Evolutionary conservation across 1,140 invertebrate genomes (phyloP).

Genomic region (Sinella curviseta): DNA sequence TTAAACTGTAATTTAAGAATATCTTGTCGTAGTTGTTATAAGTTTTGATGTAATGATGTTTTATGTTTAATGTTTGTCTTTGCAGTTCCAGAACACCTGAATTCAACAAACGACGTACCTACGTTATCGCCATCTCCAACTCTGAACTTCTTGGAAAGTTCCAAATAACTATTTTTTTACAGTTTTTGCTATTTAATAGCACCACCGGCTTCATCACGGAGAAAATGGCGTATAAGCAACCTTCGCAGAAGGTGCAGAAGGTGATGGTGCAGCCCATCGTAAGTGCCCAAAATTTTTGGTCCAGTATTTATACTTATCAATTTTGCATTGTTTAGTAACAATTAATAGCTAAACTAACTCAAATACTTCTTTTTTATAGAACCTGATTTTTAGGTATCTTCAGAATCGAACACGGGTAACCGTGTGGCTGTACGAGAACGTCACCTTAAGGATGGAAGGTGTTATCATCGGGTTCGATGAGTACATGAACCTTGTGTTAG

Average conservation of each 20-base stretch:
- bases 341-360: not conserved
- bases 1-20: no score
- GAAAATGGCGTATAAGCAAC: slow-evolving; percentile 81
- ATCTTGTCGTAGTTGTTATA: no score
- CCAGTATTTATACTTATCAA: not conserved
- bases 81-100: no score
- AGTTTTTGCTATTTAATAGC: no score
- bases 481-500: slow-evolving; percentile 99
- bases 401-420: slow-evolving; percentile 94
- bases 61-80: no score
- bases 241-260: slow-evolving; percentile 92
- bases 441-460: slow-evolving; percentile 92
- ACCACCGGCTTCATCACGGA: no score
- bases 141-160: no score
- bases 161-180: no score
- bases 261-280: slow-evolving; percentile 97
- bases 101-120: no score
- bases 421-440: slow-evolving; percentile 97
- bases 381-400: slow-evolving; percentile 88
- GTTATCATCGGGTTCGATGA: slow-evolving; percentile 99
- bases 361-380: slow-evolving; percentile 54
- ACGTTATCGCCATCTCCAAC: no score
- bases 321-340: no score
- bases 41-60: no score
- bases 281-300: slow-evolving; percentile 45